Evolutionary conservation across 2,888 invertebrate genomes (phyloP).

Genomic region (Aradus depressus): DNA sequence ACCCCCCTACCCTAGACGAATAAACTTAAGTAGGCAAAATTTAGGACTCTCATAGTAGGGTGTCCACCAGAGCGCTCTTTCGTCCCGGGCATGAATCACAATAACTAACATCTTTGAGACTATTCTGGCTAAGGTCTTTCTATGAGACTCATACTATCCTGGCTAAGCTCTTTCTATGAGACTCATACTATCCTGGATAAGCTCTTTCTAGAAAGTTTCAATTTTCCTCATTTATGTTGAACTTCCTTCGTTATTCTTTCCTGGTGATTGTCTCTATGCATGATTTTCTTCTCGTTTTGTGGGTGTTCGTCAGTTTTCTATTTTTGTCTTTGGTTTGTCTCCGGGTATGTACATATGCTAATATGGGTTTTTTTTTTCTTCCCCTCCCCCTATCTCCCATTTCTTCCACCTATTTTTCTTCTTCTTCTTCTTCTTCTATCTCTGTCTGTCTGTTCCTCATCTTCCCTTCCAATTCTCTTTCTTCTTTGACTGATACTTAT

Average conservation of each 20-base stretch:
- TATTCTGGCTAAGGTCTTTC: too few species aligned
- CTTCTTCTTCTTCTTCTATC: conserved; percentile 15
- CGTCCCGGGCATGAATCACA: too few species aligned
- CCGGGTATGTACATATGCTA: conserved; percentile 25
- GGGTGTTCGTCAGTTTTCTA: conserved; percentile 7
- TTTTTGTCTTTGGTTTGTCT: conserved; percentile 15
- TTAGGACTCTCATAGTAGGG: too few species aligned
- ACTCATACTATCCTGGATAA: too few species aligned
- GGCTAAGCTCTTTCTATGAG: too few species aligned
- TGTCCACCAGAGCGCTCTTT: too few species aligned
- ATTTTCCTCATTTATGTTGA: neutral
- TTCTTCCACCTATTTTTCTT: conserved; percentile 17
- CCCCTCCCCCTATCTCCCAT: conserved; percentile 19
- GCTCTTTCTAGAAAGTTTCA: too few species aligned
- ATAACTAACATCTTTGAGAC: too few species aligned
- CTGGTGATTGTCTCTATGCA: neutral
- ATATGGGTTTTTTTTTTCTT: conserved; percentile 26
- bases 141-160: too few species aligned
- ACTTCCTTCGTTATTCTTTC: neutral
- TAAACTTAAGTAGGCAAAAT: too few species aligned
- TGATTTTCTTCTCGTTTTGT: conserved; percentile 6
- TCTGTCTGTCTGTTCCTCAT: conserved; percentile 18
- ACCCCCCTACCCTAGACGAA: too few species aligned
- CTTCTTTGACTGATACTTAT: conserved; percentile 22
- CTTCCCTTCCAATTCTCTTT: conserved; percentile 24